Evolutionary conservation across 2,113 vertebrate species (phyloP).

Genomic region (Sigmodon hispidus): DNA sequence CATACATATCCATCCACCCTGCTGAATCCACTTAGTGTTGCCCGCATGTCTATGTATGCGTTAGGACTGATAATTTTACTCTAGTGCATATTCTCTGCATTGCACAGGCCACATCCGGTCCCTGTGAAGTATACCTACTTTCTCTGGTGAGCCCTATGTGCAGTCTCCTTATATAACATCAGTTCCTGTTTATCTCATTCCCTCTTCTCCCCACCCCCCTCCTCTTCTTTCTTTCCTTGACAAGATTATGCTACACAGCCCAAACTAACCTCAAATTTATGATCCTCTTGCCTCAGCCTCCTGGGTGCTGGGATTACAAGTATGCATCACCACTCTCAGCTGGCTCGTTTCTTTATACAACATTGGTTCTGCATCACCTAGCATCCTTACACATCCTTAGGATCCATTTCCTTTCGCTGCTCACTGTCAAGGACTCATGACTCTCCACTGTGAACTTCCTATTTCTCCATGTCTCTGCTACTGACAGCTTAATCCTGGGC

Average conservation of each 20-base stretch:
- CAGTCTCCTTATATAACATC: not conserved
- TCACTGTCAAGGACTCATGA: not conserved
- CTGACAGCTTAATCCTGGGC: not conserved
- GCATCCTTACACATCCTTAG: not conserved
- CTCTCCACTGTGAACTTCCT: not conserved
- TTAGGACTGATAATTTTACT: not conserved
- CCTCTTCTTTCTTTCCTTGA: not conserved
- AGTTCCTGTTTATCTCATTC: not conserved
- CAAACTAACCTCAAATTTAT: not conserved
- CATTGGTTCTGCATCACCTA: not conserved
- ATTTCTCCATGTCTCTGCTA: not conserved
- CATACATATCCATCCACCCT: not conserved
- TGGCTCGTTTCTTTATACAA: not conserved
- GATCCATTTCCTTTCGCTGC: not conserved
- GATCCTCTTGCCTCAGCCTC: not conserved
- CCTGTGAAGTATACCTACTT: not conserved
- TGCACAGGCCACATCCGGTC: not conserved
- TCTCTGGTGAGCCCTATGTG: not conserved
- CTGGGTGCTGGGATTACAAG: not conserved
- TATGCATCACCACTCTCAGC: not conserved
- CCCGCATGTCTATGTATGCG: not conserved
- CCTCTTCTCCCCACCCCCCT: not conserved
- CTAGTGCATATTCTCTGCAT: not conserved
- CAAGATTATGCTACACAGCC: not conserved
- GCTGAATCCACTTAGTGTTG: not conserved